Evolutionary conservation across 2,113 vertebrate species (phyloP).

Genomic region (Jacana jacana): DNA sequence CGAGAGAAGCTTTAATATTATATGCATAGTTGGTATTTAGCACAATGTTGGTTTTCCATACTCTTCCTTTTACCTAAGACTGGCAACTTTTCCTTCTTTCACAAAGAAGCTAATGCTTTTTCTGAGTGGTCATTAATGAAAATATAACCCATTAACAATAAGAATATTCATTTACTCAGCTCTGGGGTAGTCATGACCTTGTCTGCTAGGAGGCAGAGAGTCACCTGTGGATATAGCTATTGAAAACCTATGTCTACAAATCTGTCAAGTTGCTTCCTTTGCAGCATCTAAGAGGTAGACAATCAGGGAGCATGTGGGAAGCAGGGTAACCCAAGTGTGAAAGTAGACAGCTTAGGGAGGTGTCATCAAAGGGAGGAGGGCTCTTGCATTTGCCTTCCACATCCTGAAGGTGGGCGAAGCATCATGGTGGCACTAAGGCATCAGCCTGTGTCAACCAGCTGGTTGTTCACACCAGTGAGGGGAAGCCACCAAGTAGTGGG

Average conservation of each 20-base stretch:
- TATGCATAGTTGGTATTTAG: neutral
- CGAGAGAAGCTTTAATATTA: neutral
- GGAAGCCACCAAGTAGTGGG: fast-evolving
- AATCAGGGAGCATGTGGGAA: neutral
- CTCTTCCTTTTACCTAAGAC: neutral
- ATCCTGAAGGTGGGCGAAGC: fast-evolving
- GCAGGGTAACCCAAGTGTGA: neutral
- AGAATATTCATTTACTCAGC: neutral
- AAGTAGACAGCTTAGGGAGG: neutral
- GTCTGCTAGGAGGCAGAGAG: neutral
- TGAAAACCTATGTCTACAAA: neutral
- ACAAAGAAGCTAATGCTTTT: neutral
- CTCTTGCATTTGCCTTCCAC: neutral
- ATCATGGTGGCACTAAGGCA: fast-evolving
- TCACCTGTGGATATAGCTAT: neutral
- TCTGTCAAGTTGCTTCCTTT: neutral
- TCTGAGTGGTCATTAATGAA: neutral
- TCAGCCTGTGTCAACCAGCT: fast-evolving
- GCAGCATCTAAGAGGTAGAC: neutral
- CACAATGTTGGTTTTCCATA: neutral
- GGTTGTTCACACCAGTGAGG: neutral
- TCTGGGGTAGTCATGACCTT: neutral
- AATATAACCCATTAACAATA: neutral
- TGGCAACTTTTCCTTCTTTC: neutral
- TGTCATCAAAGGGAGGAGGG: neutral